Evolutionary conservation across 2,113 vertebrate species (phyloP).

Genomic region (Hiodon alosoides): DNA sequence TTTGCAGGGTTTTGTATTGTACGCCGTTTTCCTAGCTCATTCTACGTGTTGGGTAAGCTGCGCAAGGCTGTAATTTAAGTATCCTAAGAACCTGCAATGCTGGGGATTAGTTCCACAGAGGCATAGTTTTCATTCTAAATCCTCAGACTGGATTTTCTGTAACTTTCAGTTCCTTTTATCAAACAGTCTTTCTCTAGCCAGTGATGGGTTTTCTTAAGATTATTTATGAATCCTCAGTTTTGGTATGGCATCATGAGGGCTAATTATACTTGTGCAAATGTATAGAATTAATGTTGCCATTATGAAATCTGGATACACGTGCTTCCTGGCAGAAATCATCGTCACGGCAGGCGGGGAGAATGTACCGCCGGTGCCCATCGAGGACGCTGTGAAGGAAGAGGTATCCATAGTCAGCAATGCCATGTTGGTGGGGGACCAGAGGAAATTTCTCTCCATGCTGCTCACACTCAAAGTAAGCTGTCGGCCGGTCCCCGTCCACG

Average conservation of each 20-base stretch:
- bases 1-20: neutral
- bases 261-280: neutral
- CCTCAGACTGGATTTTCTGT: too few relatives aligned
- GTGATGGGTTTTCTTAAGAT: too few relatives aligned
- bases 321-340: conserved; percentile 56
- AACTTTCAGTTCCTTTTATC: too few relatives aligned
- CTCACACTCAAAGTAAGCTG: conserved; percentile 64
- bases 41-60: too few relatives aligned
- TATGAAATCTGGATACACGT: neutral
- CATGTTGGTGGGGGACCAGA: conserved; percentile 69
- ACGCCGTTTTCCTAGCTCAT: too few relatives aligned
- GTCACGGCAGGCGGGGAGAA: conserved; percentile 74
- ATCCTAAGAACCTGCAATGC: too few relatives aligned
- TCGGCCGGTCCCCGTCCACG: too few relatives aligned
- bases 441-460: conserved; percentile 69
- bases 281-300: neutral
- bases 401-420: conserved; percentile 61
- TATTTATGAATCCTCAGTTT: neutral
- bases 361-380: conserved; percentile 64
- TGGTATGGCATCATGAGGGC: neutral
- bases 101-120: too few relatives aligned
- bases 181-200: too few relatives aligned
- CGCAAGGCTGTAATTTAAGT: too few relatives aligned
- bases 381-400: conserved; percentile 60
- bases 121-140: too few relatives aligned